Percentiles rank a stretch among this genome's conserved stretches.
These are phyloP conservation scores for Paramormyrops kingsleyae DNA, from an alignment of 2,113 vertebrate species.

Conservation along the genomic window DNA sequence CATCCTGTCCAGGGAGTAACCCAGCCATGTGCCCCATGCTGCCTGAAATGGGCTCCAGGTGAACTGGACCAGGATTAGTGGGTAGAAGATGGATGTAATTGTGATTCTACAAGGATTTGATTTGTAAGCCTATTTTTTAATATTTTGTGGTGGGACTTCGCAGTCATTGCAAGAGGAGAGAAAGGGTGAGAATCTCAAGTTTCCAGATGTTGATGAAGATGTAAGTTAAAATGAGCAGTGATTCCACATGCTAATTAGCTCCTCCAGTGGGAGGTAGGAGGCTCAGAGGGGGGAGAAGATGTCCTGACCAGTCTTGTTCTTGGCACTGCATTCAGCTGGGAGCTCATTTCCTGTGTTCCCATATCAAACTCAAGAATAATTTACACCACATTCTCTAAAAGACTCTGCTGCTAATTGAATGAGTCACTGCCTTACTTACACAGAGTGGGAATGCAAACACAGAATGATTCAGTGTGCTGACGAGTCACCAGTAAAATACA, in stretches of 20 bases:
- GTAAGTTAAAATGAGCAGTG: neutral
- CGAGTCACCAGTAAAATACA: neutral
- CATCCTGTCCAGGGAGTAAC: neutral
- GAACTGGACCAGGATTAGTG: neutral
- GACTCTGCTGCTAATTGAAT: slow-evolving; percentile 8
- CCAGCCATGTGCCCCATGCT: neutral
- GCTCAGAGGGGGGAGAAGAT: neutral
- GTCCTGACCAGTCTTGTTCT: neutral
- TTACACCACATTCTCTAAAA: slow-evolving; percentile 9
- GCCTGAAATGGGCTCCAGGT: neutral
- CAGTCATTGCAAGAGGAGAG: neutral
- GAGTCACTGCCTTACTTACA: neutral
- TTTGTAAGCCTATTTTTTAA: neutral
- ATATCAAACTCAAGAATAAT: neutral
- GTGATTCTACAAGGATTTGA: neutral
- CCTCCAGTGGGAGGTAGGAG: neutral
- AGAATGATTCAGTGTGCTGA: neutral
- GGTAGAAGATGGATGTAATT: neutral
- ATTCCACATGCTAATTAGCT: neutral
- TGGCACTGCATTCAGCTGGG: neutral
- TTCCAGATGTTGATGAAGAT: neutral
- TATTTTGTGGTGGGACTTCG: neutral
- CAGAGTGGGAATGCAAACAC: neutral
- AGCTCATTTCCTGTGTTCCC: neutral
- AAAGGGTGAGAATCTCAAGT: neutral